Evolutionary conservation across 2,797 vertebrate genomes (phyloP), one percentile per base, ranked within the genome.

Genomic region (Enteromius unitaeniatus): DNA sequence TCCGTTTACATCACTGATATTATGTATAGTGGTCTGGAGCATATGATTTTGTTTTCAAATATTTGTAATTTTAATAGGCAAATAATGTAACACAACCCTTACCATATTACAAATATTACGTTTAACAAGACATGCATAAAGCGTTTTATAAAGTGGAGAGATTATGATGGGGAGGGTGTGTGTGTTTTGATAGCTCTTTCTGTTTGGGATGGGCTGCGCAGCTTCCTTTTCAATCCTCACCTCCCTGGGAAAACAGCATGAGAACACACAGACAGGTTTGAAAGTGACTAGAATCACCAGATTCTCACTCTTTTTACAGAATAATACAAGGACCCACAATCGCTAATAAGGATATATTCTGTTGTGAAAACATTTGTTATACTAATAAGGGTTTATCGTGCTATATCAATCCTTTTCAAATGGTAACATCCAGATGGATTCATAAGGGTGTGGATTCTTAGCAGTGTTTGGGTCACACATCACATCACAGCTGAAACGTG

Each of bases 351-450:
- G 53, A 31, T 26, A 45, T 88, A n/a, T 53, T 49, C 64, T 67
- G 21, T 37, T 75, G 19, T 69, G 55, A 85, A 81, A 65, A 1
- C 13, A 82, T 53, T 49, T 31, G 26, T 78, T 80, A 40, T 65
- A 80, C 72, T 55, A 7, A 40, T 23, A 23, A n/a, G 60, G 47
- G 4, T 79, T 83, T 2, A n/a, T 81, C 64, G 23, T 9, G 60
- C 42, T 53, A 73, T 51, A 77, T 70, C 79, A 84, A 55, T 75
- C 47, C 45, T 13, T n/a, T 3, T 51, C 42, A 85, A 88, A 85
- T 28, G 17, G 42, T 23, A 86, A 85, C 58, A 79, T 87, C 65
- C 49, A 86, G 47, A 76, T 23, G 51, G 5, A 67, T 65, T 55
- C 17, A 31, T 4, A 65, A 4, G 21, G n/a, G 15, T 34, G 26